These are phyloP conservation scores for Coptotermes formosanus DNA, from an alignment of 1,140 invertebrate species.

Conservation along the genomic window DNA sequence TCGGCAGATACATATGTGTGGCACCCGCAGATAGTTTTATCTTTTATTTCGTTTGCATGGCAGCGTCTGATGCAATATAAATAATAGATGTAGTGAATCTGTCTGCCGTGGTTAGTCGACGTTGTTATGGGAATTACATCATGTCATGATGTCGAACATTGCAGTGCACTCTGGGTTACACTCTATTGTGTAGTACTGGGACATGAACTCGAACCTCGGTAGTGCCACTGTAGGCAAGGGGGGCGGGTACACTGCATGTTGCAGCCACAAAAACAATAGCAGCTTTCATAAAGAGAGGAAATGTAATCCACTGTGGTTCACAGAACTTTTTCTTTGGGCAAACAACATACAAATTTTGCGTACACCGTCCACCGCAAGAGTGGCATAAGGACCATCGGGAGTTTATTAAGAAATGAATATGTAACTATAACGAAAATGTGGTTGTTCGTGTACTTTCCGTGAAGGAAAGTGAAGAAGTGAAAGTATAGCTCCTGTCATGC, in stretches of 20 bases:
- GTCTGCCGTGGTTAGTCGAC: neutral
- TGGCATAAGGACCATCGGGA: neutral
- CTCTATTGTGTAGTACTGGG: neutral
- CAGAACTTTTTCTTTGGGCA: neutral
- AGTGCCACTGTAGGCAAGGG: neutral
- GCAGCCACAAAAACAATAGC: neutral
- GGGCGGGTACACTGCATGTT: neutral
- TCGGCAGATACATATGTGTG: neutral
- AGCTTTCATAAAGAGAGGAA: neutral
- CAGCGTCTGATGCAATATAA: conserved; percentile 5
- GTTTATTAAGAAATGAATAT: too few species aligned
- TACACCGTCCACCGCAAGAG: neutral
- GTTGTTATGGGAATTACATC: conserved; percentile 4
- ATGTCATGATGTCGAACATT: conserved; percentile 11
- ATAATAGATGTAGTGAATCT: neutral
- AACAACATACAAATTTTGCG: neutral
- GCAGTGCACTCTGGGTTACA: conserved; percentile 7
- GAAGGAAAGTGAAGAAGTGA: too few species aligned
- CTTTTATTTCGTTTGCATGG: neutral
- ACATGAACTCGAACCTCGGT: neutral
- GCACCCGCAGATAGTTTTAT: neutral
- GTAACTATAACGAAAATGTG: too few species aligned
- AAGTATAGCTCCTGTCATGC: too few species aligned
- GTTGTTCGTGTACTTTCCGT: too few species aligned
- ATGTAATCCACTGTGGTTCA: neutral